Evolutionary conservation across 2,113 vertebrate species (phyloP), one percentile per base, ranked within the genome.

Genomic region (Marmota flaviventris): DNA sequence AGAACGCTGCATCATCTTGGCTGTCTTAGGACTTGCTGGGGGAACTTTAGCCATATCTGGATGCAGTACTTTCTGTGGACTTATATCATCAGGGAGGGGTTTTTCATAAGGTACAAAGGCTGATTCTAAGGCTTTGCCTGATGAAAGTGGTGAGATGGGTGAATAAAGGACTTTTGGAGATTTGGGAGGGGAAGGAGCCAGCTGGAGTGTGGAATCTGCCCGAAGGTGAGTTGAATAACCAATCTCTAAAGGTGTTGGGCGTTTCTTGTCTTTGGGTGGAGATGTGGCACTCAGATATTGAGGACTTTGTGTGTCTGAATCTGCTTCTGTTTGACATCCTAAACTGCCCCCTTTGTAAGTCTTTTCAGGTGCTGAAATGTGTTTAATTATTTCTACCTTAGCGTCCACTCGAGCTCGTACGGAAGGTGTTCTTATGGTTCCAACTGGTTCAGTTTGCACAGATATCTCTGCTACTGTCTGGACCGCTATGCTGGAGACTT

Each of bases 381-480:
- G 99, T 87, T 99, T 99, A 97, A 99, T 98, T 92, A 99, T 99
- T 99, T 99, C 99, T 97, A 99, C 99, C 96, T 99, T 99, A 69
- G 99, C 99, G 97, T 99, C 99, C 97, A 99, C 97, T 93, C 99
- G 98, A 29, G 99, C 99, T 96, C 99, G 98, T 97, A 99, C 51
- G 78, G 99, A 99, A 98, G 99, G 99, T 42, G 98, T 99, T 97
- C 98, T 99, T 98, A 99, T 99, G 78, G 98, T 99, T 97, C 99
- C 99, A 51, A 99, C 99, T 42, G 99, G 99, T 97, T 99, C 99
- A 39, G 99, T 99, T 98, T 99, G 99, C 78, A 99, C 99, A 73
- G 99, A 99, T 96, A 99, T 99, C 98, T 99, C 99, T 73, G 99
- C 99, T 73, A 99, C 99, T 81, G 99, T 99, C 98, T 99, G 99